Evolutionary conservation across 2,113 vertebrate species (phyloP).

Genomic region (Oreochromis tanganicae): DNA sequence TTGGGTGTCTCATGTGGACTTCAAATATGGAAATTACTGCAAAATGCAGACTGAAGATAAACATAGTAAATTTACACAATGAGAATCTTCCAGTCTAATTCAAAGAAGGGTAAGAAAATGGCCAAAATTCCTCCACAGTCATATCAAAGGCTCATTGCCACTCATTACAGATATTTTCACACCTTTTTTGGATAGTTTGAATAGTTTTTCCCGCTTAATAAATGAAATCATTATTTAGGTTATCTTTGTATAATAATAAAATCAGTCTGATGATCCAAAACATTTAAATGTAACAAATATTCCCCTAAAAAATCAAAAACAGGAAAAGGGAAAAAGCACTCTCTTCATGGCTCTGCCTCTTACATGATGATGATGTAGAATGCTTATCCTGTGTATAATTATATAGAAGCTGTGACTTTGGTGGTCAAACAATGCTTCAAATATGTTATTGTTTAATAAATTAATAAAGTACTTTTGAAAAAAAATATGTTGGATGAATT

Average conservation of each 20-base stretch:
- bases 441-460: not conserved
- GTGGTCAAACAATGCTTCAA: not conserved
- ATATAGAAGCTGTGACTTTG: not conserved
- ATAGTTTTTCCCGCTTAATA: not conserved
- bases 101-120: not conserved
- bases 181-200: not conserved
- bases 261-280: not conserved
- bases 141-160: not conserved
- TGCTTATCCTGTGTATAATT: not conserved
- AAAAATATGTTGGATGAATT: not conserved
- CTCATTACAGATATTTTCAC: not conserved
- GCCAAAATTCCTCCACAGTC: not conserved
- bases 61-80: not conserved
- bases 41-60: not conserved
- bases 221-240: not conserved
- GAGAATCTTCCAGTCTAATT: not conserved
- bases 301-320: not conserved
- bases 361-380: not conserved
- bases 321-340: not conserved
- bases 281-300: not conserved
- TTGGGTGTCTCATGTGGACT: not conserved
- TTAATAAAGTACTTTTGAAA: not conserved
- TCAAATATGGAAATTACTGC: not conserved
- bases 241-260: not conserved
- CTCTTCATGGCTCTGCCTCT: not conserved